phyloP scores from a whole-genome alignment of 2,888 invertebrate genomes.

The Panorpa germanica region DNA sequence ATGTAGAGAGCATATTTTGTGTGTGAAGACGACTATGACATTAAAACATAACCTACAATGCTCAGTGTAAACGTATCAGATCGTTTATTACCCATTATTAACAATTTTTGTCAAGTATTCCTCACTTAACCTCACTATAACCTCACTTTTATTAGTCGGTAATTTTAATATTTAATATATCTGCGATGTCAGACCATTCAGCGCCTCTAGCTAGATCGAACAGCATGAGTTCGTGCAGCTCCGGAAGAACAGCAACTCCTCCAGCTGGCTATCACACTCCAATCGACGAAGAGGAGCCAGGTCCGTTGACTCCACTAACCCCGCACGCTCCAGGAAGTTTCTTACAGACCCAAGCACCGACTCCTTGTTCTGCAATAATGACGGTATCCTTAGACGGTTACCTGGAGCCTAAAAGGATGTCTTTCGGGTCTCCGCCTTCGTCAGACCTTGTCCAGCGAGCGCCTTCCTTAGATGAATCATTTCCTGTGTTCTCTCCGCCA shows the following conservation, averaged over 20 bases:
- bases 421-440: constrained; percentile 58
- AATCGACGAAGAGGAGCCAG: constrained; percentile 38
- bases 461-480: constrained; percentile 60
- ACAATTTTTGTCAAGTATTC: too few relatives aligned
- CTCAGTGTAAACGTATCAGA: too few relatives aligned
- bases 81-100: too few relatives aligned
- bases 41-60: too few relatives aligned
- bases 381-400: constrained; percentile 74
- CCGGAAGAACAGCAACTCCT: constrained; percentile 26
- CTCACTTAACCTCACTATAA: too few relatives aligned
- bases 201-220: constrained; percentile 34
- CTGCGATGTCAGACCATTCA: constrained; percentile 14
- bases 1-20: too few relatives aligned
- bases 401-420: constrained; percentile 65
- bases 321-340: constrained; percentile 32
- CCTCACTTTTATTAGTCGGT: too few relatives aligned
- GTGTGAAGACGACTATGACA: too few relatives aligned
- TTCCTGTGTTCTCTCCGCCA: constrained; percentile 71
- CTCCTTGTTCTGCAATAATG: constrained; percentile 70
- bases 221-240: constrained; percentile 38
- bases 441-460: constrained; percentile 49
- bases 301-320: constrained; percentile 24
- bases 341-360: constrained; percentile 38
- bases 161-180: constrained; percentile 7
- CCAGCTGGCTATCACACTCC: constrained; percentile 66